Evolutionary conservation across 2,797 vertebrate genomes (phyloP), one percentile per base, ranked within the genome.

Genomic region (Myripristis murdjan): DNA sequence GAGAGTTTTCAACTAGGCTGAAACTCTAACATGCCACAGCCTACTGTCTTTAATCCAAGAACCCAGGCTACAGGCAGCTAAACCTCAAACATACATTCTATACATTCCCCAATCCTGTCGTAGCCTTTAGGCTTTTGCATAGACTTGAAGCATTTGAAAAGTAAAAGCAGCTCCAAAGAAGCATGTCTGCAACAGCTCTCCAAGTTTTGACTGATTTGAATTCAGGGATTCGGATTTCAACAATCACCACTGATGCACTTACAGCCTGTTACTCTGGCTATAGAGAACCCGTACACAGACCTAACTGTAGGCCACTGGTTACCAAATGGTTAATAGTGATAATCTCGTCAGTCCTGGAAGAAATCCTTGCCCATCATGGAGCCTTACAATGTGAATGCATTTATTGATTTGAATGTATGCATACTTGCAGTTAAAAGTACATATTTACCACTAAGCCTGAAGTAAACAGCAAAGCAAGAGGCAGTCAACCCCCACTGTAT

Each of bases 81-180:
- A 79, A 76, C 69, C 68, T 73, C 62, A 54, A 55, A 56, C 2
- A 23, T 51, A 28, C 81, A 77, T 86, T 87, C 83, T 83, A 71
- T 77, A 82, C 83, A 89, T 90, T 90, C 87, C 82, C 69, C 33
- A 37, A 44, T 88, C 89, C 35, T 73, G 88, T 83, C 69, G 12
- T 3, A 54, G 78, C 87, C 71, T 84, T 87, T 56, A 68, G 73
- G 73, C 65, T 48, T 33, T 46, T n/a, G n/a, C n/a, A n/a, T n/a
- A n/a, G n/a, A n/a, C n/a, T n/a, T n/a, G 12, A 15, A 43, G 57
- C 67, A 14, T 60, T 58, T 55, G 2, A 55, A 46, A 57, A 39
- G 44, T 35, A 1, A 44, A 44, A 14, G 23, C 24, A 12, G 31
- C 26, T 26, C 22, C 8, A 43, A 71, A 4, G 39, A 33, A 8